These are phyloP conservation scores for Phytoseiulus persimilis DNA, from an alignment of 2,888 invertebrate genomes.

Conservation along the genomic window DNA sequence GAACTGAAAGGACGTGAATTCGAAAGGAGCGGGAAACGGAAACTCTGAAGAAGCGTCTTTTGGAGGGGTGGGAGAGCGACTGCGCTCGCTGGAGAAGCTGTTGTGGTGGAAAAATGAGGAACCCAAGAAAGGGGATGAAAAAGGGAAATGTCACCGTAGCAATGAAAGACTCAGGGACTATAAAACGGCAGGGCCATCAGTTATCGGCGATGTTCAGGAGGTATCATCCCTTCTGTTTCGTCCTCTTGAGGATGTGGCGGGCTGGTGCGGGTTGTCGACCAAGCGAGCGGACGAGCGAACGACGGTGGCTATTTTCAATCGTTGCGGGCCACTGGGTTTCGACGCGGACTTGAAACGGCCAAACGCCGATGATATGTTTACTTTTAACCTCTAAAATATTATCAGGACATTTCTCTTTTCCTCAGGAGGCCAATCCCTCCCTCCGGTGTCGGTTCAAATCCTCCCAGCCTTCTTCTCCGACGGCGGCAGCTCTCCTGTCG, in stretches of 20 bases:
- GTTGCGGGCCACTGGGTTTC: slow-evolving; percentile 31
- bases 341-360: background rate
- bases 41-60: no score
- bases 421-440: slow-evolving; percentile 39
- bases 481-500: background rate
- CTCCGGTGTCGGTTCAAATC: slow-evolving; percentile 28
- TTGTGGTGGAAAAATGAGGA: background rate
- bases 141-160: background rate
- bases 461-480: background rate
- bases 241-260: background rate
- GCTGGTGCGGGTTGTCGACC: background rate
- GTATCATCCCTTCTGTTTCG: background rate
- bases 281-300: background rate
- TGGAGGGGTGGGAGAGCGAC: background rate
- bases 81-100: background rate
- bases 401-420: slow-evolving; percentile 36
- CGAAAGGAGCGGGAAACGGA: no score
- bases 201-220: slow-evolving; percentile 5
- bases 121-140: background rate
- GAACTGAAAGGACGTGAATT: no score
- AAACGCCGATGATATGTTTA: slow-evolving; percentile 37
- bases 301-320: slow-evolving; percentile 28
- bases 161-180: background rate
- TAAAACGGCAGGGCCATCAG: slow-evolving; percentile 5
- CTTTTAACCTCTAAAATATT: slow-evolving; percentile 39